A percentile compares a stretch with the other conserved stretches of the same genome.
phyloP scores from a whole-genome alignment of 2,113 vertebrate species.

The Craseonycteris thonglongyai region DNA sequence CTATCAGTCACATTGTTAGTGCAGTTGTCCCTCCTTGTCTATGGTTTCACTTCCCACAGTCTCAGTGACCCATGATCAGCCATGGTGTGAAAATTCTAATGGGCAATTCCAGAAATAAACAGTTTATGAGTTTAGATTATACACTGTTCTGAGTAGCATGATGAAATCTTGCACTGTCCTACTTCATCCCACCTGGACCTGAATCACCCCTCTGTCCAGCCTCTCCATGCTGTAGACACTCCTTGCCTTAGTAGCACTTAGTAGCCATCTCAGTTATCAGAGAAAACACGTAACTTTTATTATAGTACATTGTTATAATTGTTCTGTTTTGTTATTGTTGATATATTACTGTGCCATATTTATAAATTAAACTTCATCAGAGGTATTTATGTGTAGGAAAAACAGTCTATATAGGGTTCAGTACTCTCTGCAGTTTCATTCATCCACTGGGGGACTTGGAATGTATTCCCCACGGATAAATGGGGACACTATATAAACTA shows the following conservation, averaged over 20 bases:
- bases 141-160: background rate
- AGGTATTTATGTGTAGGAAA: background rate
- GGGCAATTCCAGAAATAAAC: background rate
- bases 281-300: background rate
- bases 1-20: background rate
- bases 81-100: background rate
- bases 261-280: background rate
- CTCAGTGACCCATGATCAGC: background rate
- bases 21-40: background rate
- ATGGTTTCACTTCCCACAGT: no score
- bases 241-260: background rate
- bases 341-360: no score
- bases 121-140: fast-evolving
- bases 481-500: background rate
- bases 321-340: background rate
- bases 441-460: background rate
- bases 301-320: background rate
- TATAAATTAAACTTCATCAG: background rate
- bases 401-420: background rate
- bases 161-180: background rate
- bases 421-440: background rate
- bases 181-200: background rate
- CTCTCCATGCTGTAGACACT: fast-evolving
- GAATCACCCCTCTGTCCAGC: background rate
- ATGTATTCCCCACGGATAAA: background rate